Conservation (phyloP, 2,113 vertebrate species). For the Leptodactylus fuscus region DNA sequence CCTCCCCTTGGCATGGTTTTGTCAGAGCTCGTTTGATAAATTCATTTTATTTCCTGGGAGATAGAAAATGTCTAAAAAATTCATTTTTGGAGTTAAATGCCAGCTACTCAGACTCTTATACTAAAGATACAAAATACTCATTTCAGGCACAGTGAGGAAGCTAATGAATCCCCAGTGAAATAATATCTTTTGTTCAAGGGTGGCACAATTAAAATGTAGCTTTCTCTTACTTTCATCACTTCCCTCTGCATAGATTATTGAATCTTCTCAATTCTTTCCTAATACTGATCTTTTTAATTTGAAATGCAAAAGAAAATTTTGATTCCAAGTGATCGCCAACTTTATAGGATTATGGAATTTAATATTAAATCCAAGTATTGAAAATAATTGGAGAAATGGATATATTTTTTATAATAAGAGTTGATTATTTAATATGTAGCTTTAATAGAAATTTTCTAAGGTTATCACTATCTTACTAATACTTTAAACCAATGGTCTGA, state of each 20-base stretch:
- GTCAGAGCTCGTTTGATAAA: constrained; percentile 44
- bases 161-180: constrained; percentile 51
- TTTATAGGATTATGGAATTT: not conserved
- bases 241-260: constrained; percentile 35
- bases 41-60: constrained; percentile 47
- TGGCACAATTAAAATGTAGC: constrained; percentile 56
- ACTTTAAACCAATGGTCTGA: too few species aligned
- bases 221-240: constrained; percentile 49
- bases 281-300: constrained; percentile 10
- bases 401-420: too few species aligned
- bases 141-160: constrained; percentile 46
- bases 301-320: constrained; percentile 33
- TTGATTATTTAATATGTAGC: not conserved
- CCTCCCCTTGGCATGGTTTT: constrained; percentile 66
- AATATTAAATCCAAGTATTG: not conserved
- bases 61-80: constrained; percentile 60
- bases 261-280: constrained; percentile 32
- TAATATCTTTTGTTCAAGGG: constrained; percentile 38
- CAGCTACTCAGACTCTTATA: constrained; percentile 19
- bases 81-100: constrained; percentile 56
- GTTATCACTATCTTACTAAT: not conserved
- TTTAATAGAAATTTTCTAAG: not conserved
- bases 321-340: not conserved
- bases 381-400: not conserved
- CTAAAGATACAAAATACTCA: constrained; percentile 43